These are phyloP conservation scores for Drosophila eohydei DNA, from an alignment of 2,888 invertebrate genomes.

Conservation along the genomic window DNA sequence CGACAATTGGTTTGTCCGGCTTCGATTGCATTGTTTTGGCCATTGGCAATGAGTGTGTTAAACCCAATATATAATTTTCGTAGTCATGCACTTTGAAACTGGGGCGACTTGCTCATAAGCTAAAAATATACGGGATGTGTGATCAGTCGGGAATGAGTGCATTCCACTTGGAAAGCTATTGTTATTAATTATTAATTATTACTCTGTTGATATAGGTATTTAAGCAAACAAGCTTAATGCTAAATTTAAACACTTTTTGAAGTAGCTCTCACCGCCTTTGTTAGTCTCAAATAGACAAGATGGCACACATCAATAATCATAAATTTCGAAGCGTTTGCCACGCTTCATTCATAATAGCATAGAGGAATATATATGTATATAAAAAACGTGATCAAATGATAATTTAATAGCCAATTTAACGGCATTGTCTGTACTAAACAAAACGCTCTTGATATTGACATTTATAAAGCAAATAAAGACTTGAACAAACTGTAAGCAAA, in stretches of 20 bases:
- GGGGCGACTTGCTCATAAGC: constrained; percentile 30
- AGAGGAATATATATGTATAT: constrained; percentile 1
- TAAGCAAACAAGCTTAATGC: constrained; percentile 9
- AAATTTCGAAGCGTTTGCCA: constrained; percentile 38
- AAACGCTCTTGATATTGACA: constrained; percentile 64
- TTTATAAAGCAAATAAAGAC: constrained; percentile 42
- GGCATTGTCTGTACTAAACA: constrained; percentile 54
- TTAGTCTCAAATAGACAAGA: not conserved
- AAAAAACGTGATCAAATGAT: constrained; percentile 63
- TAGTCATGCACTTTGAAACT: constrained; percentile 43
- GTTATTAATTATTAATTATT: constrained; percentile 27
- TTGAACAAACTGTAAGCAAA: constrained; percentile 22
- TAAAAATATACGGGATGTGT: constrained; percentile 15
- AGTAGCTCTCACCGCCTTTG: constrained; percentile 2
- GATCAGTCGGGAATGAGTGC: constrained; percentile 44
- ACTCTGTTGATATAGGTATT: not conserved
- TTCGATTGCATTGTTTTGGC: constrained; percentile 26
- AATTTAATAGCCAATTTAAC: constrained; percentile 72
- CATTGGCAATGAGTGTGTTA: constrained; percentile 32
- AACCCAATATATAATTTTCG: constrained; percentile 32
- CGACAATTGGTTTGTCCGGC: constrained; percentile 31
- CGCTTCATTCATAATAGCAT: constrained; percentile 43
- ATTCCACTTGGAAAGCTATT: constrained; percentile 25
- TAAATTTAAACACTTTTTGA: constrained; percentile 36
- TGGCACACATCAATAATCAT: constrained; percentile 22